Evolutionary conservation across 2,888 invertebrate genomes (phyloP), one percentile per base, ranked within the genome.

Genomic region (Torymus tubicola): DNA sequence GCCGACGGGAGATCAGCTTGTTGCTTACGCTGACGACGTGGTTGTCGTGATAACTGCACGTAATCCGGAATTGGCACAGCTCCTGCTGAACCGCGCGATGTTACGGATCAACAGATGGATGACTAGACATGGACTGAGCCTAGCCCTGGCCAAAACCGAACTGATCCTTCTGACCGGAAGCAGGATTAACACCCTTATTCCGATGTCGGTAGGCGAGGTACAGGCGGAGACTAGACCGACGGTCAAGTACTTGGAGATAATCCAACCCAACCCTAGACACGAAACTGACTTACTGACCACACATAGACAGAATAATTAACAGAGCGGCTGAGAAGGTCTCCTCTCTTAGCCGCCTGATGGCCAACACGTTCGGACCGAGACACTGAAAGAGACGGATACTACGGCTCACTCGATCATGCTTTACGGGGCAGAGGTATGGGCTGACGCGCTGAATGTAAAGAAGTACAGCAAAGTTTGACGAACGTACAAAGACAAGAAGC

Each of bases 341-440:
- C n/a, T n/a, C 68, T 13, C 82, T 77, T 14, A 76, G 77, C 42
- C 70, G 72, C 75, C 11, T 83, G 13, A 83, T 83, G 83, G 74
- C 79, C 1, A 83, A 81, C 53, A 16, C 69, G n/a, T 14, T 58
- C 13, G 77, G 69, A 1, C 73, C 78, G 53, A 69, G 79, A 2
- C 65, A 71, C 5, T 71, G 8, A 2, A 55, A 13, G n/a, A 42
- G 60, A 13, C 60, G 71, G 13, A 14, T 71, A 3, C 13, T 4
- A 60, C n/a, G 8, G 71, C 71, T 10, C 50, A 71, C 18, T 68
- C 83, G 24, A 81, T 79, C 18, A 71, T 85, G n/a, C 79, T 85
- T 24, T 84, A 85, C 65, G 83, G 83, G 4, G 83, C 78, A 18
- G 78, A 83, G 70, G 52, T 85, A 11, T 84, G 83, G 84, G 82